Evolutionary conservation across 2,797 vertebrate species (phyloP).

Genomic region (Gymnocypris eckloni): DNA sequence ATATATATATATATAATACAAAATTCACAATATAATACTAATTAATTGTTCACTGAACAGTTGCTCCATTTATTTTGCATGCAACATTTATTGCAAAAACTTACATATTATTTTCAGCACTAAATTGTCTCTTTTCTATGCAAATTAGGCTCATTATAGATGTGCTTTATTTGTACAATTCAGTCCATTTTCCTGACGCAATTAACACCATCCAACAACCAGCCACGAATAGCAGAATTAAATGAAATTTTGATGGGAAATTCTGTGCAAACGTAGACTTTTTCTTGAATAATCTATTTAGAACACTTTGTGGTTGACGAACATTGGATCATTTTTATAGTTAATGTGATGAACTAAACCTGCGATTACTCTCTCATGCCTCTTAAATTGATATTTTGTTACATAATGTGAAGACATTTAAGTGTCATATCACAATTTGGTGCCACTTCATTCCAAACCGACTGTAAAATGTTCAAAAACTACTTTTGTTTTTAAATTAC

Average conservation of each 20-base stretch:
- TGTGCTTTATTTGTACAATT: background rate
- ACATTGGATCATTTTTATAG: background rate
- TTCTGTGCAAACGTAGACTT: background rate
- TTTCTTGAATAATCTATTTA: background rate
- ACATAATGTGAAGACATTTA: slow-evolving; percentile 1
- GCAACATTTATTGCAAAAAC: too few relatives aligned
- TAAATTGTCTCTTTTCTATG: background rate
- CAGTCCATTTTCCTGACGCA: background rate
- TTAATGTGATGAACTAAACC: background rate
- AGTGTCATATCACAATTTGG: background rate
- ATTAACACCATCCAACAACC: too few relatives aligned
- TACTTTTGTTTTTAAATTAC: background rate
- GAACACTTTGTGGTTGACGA: background rate
- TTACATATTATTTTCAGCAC: background rate
- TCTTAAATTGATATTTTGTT: background rate
- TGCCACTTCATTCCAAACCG: background rate
- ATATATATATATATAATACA: too few relatives aligned
- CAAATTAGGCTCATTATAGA: slow-evolving; percentile 13
- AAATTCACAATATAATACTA: too few relatives aligned
- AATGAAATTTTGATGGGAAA: background rate
- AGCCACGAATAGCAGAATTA: background rate
- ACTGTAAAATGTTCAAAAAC: slow-evolving; percentile 10
- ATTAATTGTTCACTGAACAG: too few relatives aligned
- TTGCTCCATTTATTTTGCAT: too few relatives aligned
- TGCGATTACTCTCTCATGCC: background rate